phyloP scores from a whole-genome alignment of 2,888 invertebrate genomes.

The Drosophila imparisetae region DNA sequence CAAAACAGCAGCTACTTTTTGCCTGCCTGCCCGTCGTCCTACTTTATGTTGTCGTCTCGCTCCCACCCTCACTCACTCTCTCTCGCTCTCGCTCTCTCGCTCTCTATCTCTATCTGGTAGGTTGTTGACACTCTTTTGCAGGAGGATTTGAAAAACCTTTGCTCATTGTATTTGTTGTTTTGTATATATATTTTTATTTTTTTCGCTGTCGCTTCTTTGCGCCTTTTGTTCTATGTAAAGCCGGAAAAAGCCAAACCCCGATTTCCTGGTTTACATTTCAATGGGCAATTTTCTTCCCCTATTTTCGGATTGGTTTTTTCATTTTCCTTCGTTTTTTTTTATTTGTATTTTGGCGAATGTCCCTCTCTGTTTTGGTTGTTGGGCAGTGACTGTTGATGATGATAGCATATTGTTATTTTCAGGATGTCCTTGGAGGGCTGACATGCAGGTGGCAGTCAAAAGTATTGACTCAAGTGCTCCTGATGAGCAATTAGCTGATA shows the following conservation, averaged over 20 bases:
- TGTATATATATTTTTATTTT: constrained; percentile 55
- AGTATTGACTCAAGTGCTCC: constrained; percentile 35
- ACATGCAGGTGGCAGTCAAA: constrained; percentile 51
- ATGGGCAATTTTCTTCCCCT: constrained; percentile 73
- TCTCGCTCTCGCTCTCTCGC: constrained; percentile 11
- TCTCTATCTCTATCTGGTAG: constrained; percentile 28
- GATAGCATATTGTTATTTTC: constrained; percentile 16
- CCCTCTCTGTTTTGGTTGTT: constrained; percentile 40
- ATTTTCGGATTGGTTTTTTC: constrained; percentile 43
- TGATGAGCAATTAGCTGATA: constrained; percentile 24
- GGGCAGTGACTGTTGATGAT: constrained; percentile 64
- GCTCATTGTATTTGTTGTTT: constrained; percentile 63
- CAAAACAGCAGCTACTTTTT: constrained; percentile 74
- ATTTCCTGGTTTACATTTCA: constrained; percentile 80
- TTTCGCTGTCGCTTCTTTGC: constrained; percentile 51
- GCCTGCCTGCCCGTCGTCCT: constrained; percentile 53
- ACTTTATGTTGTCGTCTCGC: neutral
- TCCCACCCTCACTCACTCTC: constrained; percentile 11
- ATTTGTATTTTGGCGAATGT: constrained; percentile 24
- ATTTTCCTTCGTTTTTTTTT: constrained; percentile 29
- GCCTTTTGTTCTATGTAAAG: constrained; percentile 71
- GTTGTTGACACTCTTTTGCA: constrained; percentile 66
- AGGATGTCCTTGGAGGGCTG: constrained; percentile 9
- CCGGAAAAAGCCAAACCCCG: constrained; percentile 82
- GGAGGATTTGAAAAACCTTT: constrained; percentile 58